Conservation (phyloP, 2,888 invertebrate species). For the Yponomeuta sedellus region DNA sequence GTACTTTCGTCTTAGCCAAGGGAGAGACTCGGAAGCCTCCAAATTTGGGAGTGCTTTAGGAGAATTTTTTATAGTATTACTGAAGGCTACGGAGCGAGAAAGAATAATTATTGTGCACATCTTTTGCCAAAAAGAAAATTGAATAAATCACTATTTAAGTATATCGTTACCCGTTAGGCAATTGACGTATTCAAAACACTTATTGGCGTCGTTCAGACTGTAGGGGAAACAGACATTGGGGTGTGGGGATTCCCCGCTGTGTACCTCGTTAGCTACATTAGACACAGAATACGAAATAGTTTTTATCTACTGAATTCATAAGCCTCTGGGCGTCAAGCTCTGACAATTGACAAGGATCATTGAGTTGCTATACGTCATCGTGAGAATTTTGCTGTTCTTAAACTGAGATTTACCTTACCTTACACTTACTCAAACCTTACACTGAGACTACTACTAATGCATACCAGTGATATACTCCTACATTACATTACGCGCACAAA, state of each 20-base stretch:
- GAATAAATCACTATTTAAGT: constrained; percentile 10
- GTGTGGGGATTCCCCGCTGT: constrained; percentile 54
- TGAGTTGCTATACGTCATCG: constrained; percentile 18
- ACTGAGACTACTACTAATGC: too few species aligned
- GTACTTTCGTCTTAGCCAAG: too few species aligned
- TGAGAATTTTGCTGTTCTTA: background rate
- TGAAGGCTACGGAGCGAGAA: too few species aligned
- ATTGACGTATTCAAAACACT: constrained; percentile 28
- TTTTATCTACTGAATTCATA: constrained; percentile 72
- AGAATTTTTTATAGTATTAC: too few species aligned
- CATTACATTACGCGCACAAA: too few species aligned
- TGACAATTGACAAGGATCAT: constrained; percentile 59
- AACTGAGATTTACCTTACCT: too few species aligned
- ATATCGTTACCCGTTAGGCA: constrained; percentile 22
- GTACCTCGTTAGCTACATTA: constrained; percentile 59
- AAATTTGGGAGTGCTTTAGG: too few species aligned
- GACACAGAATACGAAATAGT: constrained; percentile 58
- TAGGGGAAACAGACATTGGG: constrained; percentile 51
- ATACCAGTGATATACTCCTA: too few species aligned
- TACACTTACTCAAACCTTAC: too few species aligned
- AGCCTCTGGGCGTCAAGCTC: constrained; percentile 52
- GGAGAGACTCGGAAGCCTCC: too few species aligned
- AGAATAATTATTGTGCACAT: background rate
- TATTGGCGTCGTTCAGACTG: constrained; percentile 55
- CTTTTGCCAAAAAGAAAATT: background rate